A percentile compares a stretch with the other conserved stretches of the same genome.
These are phyloP conservation scores for Penaeus japonicus DNA, from an alignment of 1,140 invertebrate genomes.

Conservation along the genomic window DNA sequence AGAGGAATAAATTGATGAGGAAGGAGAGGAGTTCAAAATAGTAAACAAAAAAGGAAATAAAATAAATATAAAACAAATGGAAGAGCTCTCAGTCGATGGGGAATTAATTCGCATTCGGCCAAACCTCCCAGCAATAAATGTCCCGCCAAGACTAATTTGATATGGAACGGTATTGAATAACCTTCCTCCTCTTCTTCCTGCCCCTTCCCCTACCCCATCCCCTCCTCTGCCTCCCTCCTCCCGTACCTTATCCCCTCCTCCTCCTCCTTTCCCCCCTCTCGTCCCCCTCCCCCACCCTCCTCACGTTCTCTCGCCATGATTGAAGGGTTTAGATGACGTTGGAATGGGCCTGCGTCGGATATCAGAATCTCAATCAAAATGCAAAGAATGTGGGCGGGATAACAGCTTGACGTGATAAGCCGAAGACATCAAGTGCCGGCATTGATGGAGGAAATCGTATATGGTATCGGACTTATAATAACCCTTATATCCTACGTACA, in stretches of 20 bases:
- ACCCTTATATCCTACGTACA: no score
- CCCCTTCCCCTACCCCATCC: not conserved
- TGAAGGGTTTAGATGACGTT: no score
- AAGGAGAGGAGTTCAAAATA: not conserved
- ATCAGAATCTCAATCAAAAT: no score
- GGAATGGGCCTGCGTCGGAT: no score
- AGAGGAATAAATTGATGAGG: no score
- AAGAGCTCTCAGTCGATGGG: not conserved
- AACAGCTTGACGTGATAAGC: no score
- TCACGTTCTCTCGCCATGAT: no score
- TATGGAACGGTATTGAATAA: not conserved
- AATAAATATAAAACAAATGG: not conserved
- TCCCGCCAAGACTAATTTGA: not conserved
- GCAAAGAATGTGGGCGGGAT: no score
- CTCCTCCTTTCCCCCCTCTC: not conserved
- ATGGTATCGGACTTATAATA: no score
- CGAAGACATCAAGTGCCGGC: no score
- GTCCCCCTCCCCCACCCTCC: no score
- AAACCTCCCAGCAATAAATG: not conserved
- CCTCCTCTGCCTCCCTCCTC: not conserved
- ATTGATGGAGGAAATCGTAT: no score
- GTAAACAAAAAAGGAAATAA: not conserved
- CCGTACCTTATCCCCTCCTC: not conserved
- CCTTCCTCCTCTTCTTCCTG: not conserved
- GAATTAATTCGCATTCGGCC: not conserved